Conservation (phyloP, 2,113 vertebrate genomes). For the Eidolon helvum region DNA sequence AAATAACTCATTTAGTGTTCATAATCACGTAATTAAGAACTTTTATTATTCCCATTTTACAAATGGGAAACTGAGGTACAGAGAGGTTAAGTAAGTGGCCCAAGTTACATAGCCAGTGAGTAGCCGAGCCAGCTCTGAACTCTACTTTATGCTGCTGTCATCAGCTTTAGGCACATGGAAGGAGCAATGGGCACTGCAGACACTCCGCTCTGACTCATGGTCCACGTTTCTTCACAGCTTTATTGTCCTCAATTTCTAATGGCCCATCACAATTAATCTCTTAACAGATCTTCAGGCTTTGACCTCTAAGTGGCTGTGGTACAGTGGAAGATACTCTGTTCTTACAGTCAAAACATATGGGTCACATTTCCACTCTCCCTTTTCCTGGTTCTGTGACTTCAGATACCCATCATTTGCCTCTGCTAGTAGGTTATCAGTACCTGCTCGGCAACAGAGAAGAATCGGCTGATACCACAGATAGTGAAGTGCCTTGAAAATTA, state of each 20-base stretch:
- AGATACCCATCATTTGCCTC: not conserved
- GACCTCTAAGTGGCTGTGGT: not conserved
- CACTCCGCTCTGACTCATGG: accelerated
- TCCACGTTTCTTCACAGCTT: not conserved
- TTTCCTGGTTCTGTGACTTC: not conserved
- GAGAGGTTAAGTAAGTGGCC: not conserved
- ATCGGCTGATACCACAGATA: not conserved
- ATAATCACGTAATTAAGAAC: not conserved
- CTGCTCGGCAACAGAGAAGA: not conserved
- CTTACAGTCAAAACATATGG: not conserved
- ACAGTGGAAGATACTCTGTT: not conserved
- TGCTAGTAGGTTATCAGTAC: not conserved
- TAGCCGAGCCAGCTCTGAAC: not conserved
- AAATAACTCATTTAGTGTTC: not conserved
- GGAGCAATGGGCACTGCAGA: too few species aligned
- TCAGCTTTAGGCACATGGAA: not conserved
- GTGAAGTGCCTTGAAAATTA: not conserved
- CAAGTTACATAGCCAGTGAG: not conserved
- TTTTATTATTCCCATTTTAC: not conserved
- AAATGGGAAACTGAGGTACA: not conserved
- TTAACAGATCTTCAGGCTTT: not conserved
- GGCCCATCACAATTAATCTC: not conserved
- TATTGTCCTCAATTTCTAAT: not conserved
- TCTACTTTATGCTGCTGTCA: not conserved
- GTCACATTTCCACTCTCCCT: not conserved